Conservation (phyloP, 2,888 invertebrate genomes). For the Diarsia brunnea region DNA sequence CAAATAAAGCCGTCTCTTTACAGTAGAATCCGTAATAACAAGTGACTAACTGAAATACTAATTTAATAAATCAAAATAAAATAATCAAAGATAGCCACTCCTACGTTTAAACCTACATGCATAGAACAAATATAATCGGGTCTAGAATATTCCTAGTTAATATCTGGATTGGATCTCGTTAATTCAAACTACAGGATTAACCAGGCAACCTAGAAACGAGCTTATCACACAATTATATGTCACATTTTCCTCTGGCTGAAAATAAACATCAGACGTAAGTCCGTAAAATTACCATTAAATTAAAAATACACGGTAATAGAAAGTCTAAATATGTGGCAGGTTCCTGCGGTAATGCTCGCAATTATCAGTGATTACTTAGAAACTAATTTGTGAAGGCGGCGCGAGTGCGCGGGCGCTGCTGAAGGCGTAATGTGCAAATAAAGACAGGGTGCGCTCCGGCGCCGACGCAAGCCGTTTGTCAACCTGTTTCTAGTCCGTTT, state of each 20-base stretch:
- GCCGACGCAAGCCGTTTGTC: constrained; percentile 59
- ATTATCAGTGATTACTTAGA: constrained; percentile 74
- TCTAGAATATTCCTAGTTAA: background rate
- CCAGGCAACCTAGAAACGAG: background rate
- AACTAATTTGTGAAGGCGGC: constrained; percentile 72
- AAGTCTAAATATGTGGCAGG: constrained; percentile 51
- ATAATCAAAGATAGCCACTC: background rate
- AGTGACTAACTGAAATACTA: background rate
- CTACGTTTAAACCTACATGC: background rate
- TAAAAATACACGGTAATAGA: constrained; percentile 50
- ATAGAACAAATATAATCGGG: background rate
- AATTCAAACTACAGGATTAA: constrained; percentile 6
- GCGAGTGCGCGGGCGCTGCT: constrained; percentile 68
- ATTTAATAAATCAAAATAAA: background rate
- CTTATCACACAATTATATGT: constrained; percentile 30
- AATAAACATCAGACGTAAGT: constrained; percentile 29
- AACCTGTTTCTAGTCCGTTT: constrained; percentile 62
- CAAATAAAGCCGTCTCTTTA: background rate
- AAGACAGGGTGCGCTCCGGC: constrained; percentile 75
- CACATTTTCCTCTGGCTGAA: constrained; percentile 14
- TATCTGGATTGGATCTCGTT: background rate
- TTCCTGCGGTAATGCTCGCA: constrained; percentile 69
- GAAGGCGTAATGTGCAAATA: constrained; percentile 83
- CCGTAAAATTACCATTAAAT: constrained; percentile 47
- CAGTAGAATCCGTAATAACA: background rate